Evolutionary conservation across 2,113 vertebrate genomes (phyloP), one percentile per base, ranked within the genome.

Genomic region (Stigmatopora nigra): DNA sequence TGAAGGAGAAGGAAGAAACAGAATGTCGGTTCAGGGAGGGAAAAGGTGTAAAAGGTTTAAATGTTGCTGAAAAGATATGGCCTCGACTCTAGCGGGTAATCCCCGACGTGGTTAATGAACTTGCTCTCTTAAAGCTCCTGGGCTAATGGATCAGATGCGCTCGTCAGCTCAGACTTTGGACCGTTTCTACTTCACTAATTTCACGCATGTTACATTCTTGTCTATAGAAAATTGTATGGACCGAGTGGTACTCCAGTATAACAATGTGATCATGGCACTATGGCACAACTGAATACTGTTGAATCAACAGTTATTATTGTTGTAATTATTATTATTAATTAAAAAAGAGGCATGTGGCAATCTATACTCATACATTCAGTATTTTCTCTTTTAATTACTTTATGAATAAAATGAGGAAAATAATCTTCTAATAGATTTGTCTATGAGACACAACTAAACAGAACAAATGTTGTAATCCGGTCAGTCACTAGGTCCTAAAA

Each of bases 91-190:
- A 72, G 63, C 78, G 58, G 78, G 71, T 86, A 88, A 87, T 88
- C 86, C 90, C 88, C 22, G 71, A 85, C 81, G 84, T 86, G 81
- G 87, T 89, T 89, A 88, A 88, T 88, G 81, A 88, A 89, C 80
- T 87, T 87, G 81, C 82, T 79, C 78, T 84, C 68, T 84, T 80
- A 81, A 84, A 82, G 41, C 62, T 55, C 73, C 82, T 73, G 66
- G 15, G 72, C 80, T 86, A 81, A 83, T 75, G 78, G 59, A 61
- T 61, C 59, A 61, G 41, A 61, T 61, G 59, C 19, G 44, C 38
- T 61, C 41, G 45, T 61, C 59, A 61, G 41, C 59, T 61, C 59
- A 15, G 38, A 61, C 59, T 61, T 61, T 61, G 59, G 59, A 38
- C 59, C 19, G 35, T 61, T 61, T 61, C 59, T 61, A 61, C 59